Conservation (phyloP, 2,113 vertebrate genomes). For the Ophiodon elongatus region DNA sequence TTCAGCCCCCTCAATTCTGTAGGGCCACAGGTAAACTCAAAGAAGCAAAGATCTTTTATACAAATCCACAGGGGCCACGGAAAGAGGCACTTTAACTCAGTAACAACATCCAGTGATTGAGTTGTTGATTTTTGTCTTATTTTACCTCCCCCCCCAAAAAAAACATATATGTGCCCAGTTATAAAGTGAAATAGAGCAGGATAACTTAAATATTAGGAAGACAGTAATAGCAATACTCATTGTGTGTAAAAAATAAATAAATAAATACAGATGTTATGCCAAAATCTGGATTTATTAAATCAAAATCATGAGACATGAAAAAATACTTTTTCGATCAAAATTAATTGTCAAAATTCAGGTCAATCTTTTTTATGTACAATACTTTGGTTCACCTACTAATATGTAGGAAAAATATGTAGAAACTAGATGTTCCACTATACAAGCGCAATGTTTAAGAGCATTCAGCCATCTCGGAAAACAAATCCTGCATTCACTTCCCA, state of each 20-base stretch:
- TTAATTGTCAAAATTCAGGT: neutral
- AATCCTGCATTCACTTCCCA: neutral
- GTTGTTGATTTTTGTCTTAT: neutral
- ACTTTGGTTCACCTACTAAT: neutral
- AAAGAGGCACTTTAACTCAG: neutral
- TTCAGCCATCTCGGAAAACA: neutral
- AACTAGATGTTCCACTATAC: neutral
- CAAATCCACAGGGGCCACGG: neutral
- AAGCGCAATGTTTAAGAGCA: neutral
- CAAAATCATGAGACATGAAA: neutral
- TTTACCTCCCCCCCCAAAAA: neutral
- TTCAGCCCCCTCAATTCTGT: neutral
- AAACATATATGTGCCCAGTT: neutral
- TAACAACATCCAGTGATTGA: neutral
- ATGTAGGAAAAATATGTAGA: neutral
- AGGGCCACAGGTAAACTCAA: neutral
- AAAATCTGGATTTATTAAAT: neutral
- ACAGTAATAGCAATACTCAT: neutral
- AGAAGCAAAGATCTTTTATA: neutral
- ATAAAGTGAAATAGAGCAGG: neutral
- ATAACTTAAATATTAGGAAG: neutral
- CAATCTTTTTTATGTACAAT: neutral
- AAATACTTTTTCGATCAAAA: neutral
- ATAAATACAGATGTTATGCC: neutral
- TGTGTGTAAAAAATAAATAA: neutral